Conservation (phyloP, 2,113 vertebrate genomes). For the Serilophus lunatus region DNA sequence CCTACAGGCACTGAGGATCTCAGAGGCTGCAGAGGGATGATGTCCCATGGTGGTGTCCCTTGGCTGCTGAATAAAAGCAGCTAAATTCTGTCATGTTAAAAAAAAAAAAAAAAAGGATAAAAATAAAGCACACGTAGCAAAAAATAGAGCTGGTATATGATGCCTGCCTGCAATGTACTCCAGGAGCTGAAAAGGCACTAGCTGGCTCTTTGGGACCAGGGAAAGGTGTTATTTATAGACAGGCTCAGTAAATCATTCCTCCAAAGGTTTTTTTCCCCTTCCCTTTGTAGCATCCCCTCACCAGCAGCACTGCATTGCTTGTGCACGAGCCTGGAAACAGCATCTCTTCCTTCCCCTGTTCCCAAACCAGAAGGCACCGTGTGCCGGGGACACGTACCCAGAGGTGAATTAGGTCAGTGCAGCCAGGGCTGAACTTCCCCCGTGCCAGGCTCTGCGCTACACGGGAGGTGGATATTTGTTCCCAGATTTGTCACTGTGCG, state of each 20-base stretch:
- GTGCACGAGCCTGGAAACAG: not conserved
- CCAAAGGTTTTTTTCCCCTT: not conserved
- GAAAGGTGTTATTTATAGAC: slow-evolving; percentile 19
- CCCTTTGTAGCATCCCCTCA: not conserved
- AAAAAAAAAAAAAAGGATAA: not conserved
- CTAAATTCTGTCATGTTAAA: not conserved
- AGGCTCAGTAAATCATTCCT: not conserved
- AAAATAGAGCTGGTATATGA: slow-evolving; percentile 26
- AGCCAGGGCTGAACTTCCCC: not conserved
- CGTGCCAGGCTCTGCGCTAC: accelerated
- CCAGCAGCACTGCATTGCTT: too few species aligned
- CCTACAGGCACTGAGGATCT: accelerated
- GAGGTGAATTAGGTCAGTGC: not conserved
- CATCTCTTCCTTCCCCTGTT: not conserved
- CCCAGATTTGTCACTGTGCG: not conserved
- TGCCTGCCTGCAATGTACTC: not conserved
- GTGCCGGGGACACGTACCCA: accelerated
- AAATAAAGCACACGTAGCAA: not conserved
- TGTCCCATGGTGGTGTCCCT: not conserved
- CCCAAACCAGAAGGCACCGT: not conserved
- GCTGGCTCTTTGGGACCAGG: not conserved
- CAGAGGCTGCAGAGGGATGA: not conserved
- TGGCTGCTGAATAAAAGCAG: not conserved
- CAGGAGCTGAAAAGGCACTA: not conserved
- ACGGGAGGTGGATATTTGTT: accelerated